Evolutionary conservation across 2,113 vertebrate genomes (phyloP), one percentile per base, ranked within the genome.

Genomic region (Egretta garzetta): DNA sequence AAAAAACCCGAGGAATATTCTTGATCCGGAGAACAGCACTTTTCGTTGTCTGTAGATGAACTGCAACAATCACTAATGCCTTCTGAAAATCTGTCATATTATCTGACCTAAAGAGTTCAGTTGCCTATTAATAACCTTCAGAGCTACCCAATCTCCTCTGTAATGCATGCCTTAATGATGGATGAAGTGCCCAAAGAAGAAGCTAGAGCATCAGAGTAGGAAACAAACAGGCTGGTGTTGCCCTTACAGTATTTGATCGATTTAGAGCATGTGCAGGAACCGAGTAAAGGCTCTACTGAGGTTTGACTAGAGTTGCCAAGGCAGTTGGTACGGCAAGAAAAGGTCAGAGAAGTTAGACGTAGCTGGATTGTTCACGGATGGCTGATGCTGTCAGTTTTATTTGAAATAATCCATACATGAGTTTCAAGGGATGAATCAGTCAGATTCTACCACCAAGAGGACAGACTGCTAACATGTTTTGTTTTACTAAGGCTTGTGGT

Each of bases 221-320:
- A 93, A 97, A 95, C 94, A 97, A 96, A 94, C 93, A 93, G 59
- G 84, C 63, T 97, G 92, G 41, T 64, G 81, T 76, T 93, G 82
- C 45, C 35, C 74, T 97, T 96, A 86, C 47, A 90, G 76, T 49
- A 73, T 85, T 89, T 96, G 92, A 97, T 97, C 97, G 98, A 97
- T 97, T 96, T 96, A 90, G 63, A 96, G 71, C 67, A 77, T 74
- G 89, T 93, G 66, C 39, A 24, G 92, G 89, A 95, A 80, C 74
- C 22, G 53, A 93, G 82, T 95, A 82, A 97, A 95, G 92, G 76
- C 67, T 90, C 83, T 93, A 63, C 53, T 85, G 88, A 94, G 88
- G 59, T 94, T 95, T 97, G 56, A 58, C 84, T 55, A 13, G n/a
- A 67, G 73, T 41, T 93, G 47, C 83, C 67, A 81, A 92, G 76